Evolutionary conservation across 1,140 invertebrate genomes (phyloP), one percentile per base, ranked within the genome.

Genomic region (Neodiprion fabricii): DNA sequence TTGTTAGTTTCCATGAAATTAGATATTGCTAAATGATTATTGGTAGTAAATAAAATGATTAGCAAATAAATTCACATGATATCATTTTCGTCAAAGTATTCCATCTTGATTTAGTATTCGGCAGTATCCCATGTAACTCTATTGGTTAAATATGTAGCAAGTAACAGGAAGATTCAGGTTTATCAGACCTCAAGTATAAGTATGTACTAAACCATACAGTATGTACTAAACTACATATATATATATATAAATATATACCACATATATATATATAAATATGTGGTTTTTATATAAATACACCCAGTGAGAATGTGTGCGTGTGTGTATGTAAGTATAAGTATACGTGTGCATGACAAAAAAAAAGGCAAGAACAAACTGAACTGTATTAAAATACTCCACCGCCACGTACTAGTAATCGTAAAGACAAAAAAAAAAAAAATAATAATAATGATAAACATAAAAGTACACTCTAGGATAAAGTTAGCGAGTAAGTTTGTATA

Each of bases 401-500:
- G 84, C 83, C 85, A 87, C 78, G 82, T 86, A 87, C 76, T 85
- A 83, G 80, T 87, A 86, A 85, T 68, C 84, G 79, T 77, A 81
- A 83, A 76, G 48, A 75, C 66, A 71, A 73, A 73, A 74, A 75
- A 73, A 75, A 73, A 47, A 69, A 75, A 72, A 61, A 61, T 61
- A 61, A 61, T 61, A 61, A 70, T 48, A 50, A 73, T 40, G 21
- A 21, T 21, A 75, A 77, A 78, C 77, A 78, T 82, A 78, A 83
- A 81, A 82, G 82, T 84, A 86, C 80, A 84, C 72, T 71, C 77
- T 87, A 86, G 83, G 72, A 47, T 71, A 83, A 84, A 79, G 74
- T 82, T 86, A 86, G 85, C 67, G 65, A 67, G 72, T 87, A 88
- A 88, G 83, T 88, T 88, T 88, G 86, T 87, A 88, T 86, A 88